Base-by-base conservation (phyloP, 2,113 vertebrate genomes). In the Mola mola region DNA sequence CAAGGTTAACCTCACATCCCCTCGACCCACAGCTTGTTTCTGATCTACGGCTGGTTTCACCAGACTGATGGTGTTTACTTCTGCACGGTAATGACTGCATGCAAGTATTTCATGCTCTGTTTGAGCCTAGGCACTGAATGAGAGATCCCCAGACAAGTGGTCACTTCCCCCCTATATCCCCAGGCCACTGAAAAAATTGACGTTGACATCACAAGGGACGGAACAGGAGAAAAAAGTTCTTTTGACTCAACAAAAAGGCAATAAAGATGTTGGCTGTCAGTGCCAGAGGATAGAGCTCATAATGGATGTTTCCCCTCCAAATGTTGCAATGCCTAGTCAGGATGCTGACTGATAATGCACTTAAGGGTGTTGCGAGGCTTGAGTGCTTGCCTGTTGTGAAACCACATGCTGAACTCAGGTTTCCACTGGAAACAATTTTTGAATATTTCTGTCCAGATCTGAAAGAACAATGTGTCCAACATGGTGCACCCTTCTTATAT, bases 251-350 rank as follows among this genome's bases (percentile, higher is more conserved):
- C 34, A 56, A 62, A 79, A 67, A 62, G 4, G 20, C 16, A 49
- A 47, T n/a, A 65, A 58, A 76, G 63, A 28, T 37, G 48, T 49
- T n/a, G 44, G 31, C 40, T 34, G 64, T 25, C 43, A 10, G 31
- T 11, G 40, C 61, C 48, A 16, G 36, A 66, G 44, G 60, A 37
- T 4, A 51, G 24, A 41, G 15, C n/a, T 44, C 40, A 41, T 71
- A 79, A 83, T 81, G 79, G 75, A 68, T 51, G 55, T 56, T 46
- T 72, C 19, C 34, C 46, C 24, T 63, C 5, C 17, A n/a, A 60
- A 47, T 56, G 29, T 50, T 63, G 41, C 49, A 22, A 47, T 38
- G 21, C 15, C 24, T n/a, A 37, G 21, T 34, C 31, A 50, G 49
- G 38, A 66, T 26, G 17, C 76, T 63, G 61, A 67, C 65, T 3